phyloP scores from a whole-genome alignment of 2,113 vertebrate species.

The Pipa parva region DNA sequence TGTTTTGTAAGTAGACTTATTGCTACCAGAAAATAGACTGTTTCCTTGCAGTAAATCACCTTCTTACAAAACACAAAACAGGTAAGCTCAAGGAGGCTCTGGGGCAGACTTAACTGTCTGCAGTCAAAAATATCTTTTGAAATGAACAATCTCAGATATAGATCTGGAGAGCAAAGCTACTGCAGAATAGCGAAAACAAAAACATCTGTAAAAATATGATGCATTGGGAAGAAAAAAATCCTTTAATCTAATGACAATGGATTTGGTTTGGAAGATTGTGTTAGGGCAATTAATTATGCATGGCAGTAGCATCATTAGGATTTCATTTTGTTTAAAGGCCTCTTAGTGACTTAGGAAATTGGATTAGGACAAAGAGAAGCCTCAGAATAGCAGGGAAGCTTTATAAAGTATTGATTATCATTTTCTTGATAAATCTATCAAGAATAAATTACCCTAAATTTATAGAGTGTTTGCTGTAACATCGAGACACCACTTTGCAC shows the following conservation, averaged over 20 bases:
- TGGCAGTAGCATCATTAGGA: constrained; percentile 84
- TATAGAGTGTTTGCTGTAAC: constrained; percentile 23
- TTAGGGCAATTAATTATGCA: constrained; percentile 96
- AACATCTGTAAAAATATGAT: constrained; percentile 73
- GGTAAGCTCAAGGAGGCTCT: too few relatives aligned
- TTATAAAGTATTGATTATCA: constrained; percentile 66
- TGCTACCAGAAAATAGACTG: too few relatives aligned
- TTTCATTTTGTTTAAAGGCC: constrained; percentile 85
- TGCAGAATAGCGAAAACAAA: constrained; percentile 59
- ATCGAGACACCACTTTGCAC: constrained; percentile 18
- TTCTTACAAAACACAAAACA: too few relatives aligned
- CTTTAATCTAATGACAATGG: constrained; percentile 95
- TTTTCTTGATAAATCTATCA: constrained; percentile 60
- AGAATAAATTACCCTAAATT: constrained; percentile 51
- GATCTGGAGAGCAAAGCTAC: constrained; percentile 49
- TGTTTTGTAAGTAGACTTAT: too few relatives aligned
- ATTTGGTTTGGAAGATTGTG: constrained; percentile 86
- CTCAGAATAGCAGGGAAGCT: constrained; percentile 68
- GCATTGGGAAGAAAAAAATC: constrained; percentile 62
- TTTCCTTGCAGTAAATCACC: too few relatives aligned
- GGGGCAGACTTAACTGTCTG: too few relatives aligned
- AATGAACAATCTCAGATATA: constrained; percentile 43
- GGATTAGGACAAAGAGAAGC: constrained; percentile 71
- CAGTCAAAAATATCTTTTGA: constrained; percentile 6
- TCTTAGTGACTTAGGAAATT: constrained; percentile 85